Evolutionary conservation across 2,113 vertebrate species (phyloP).

Genomic region (Salvelinus sp.): DNA sequence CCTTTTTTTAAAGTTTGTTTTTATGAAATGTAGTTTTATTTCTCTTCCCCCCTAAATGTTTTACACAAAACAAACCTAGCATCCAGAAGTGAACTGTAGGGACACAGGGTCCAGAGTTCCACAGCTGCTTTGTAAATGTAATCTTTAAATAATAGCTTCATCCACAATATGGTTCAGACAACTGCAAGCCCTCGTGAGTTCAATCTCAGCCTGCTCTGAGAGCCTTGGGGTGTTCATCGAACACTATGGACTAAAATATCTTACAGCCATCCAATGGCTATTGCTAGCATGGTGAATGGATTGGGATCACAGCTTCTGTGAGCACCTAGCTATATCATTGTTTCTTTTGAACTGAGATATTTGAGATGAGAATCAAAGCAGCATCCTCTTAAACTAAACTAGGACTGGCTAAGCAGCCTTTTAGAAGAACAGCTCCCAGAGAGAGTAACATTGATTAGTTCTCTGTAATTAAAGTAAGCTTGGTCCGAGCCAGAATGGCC

Average conservation of each 20-base stretch:
- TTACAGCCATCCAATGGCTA: not conserved
- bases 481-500: too few relatives aligned
- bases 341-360: too few relatives aligned
- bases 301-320: not conserved
- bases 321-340: not conserved
- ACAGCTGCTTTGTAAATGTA: slow-evolving; percentile 67
- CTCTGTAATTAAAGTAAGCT: too few relatives aligned
- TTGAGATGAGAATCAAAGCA: too few relatives aligned
- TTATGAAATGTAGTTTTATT: slow-evolving; percentile 58
- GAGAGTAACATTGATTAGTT: not conserved
- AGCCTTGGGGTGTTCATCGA: not conserved
- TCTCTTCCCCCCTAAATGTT: slow-evolving; percentile 43
- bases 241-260: not conserved
- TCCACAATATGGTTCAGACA: slow-evolving; percentile 59
- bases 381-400: not conserved
- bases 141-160: slow-evolving; percentile 55
- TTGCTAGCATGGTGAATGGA: not conserved
- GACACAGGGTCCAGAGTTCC: slow-evolving; percentile 54
- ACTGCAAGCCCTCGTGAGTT: slow-evolving; percentile 31
- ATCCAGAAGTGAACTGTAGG: slow-evolving; percentile 68
- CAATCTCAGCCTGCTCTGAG: slow-evolving; percentile 28
- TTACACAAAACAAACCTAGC: slow-evolving; percentile 80
- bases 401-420: not conserved
- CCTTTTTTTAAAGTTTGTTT: slow-evolving; percentile 33
- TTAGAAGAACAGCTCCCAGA: not conserved